Evolutionary conservation across 1,140 invertebrate species (phyloP).

Genomic region (Stegodyphus dumicola): DNA sequence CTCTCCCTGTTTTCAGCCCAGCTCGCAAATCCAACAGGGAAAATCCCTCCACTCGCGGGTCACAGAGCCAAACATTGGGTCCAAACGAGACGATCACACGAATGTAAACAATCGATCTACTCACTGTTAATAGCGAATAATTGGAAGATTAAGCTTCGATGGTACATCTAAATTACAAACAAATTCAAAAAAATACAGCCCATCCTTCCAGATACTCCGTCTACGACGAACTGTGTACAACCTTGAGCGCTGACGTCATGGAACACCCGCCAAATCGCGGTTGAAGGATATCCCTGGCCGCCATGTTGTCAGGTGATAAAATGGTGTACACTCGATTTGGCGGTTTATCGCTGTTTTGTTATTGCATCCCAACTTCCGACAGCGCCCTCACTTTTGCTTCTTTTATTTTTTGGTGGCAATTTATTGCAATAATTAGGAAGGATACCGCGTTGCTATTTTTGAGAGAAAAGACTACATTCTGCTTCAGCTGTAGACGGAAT

Average conservation of each 20-base stretch:
- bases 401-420: too few relatives aligned
- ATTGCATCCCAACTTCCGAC: too few relatives aligned
- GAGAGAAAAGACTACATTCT: too few relatives aligned
- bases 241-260: slow-evolving; percentile 57
- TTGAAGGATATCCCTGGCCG: slow-evolving; percentile 58
- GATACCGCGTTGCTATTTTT: too few relatives aligned
- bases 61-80: slow-evolving; percentile 25
- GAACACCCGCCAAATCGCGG: slow-evolving; percentile 56
- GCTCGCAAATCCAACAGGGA: slow-evolving; percentile 37
- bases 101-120: slow-evolving; percentile 15
- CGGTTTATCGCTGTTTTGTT: background rate
- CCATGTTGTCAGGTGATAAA: slow-evolving; percentile 59
- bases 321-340: background rate
- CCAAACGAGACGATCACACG: slow-evolving; percentile 20
- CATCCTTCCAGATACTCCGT: slow-evolving; percentile 46
- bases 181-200: slow-evolving; percentile 49
- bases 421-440: too few relatives aligned
- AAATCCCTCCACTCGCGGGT: slow-evolving; percentile 31
- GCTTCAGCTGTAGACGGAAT: too few relatives aligned
- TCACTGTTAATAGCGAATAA: too few relatives aligned
- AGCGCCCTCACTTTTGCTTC: too few relatives aligned
- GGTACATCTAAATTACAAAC: slow-evolving; percentile 39
- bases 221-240: slow-evolving; percentile 53
- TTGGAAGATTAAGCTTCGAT: too few relatives aligned
- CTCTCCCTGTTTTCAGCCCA: slow-evolving; percentile 40